Evolutionary conservation across 1,140 invertebrate species (phyloP).

Genomic region (Aleiodes sp.): DNA sequence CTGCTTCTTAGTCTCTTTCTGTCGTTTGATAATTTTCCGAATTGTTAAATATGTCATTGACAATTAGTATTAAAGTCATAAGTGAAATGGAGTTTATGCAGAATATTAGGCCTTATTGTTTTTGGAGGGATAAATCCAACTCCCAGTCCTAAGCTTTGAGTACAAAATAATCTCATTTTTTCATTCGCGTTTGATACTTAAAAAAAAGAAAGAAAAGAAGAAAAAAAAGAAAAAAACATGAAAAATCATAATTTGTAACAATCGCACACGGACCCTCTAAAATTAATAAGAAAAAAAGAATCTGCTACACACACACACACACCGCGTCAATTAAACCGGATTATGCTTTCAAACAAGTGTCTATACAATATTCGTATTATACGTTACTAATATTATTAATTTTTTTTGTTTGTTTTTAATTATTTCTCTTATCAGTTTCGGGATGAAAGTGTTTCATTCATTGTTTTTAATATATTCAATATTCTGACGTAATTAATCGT

Average conservation of each 20-base stretch:
- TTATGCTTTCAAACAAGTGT: constrained; percentile 16
- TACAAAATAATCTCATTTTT: constrained; percentile 19
- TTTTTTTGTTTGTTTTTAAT: constrained; percentile 24
- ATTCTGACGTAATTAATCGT: constrained; percentile 28
- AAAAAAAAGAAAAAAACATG: not conserved
- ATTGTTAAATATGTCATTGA: no score
- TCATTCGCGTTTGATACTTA: not conserved
- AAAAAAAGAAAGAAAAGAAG: not conserved
- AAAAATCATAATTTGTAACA: not conserved
- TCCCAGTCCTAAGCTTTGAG: not conserved
- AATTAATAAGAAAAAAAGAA: constrained; percentile 3
- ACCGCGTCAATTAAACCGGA: constrained; percentile 12
- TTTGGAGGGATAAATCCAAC: not conserved
- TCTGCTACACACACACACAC: constrained; percentile 9
- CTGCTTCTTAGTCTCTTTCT: no score
- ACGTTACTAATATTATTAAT: constrained; percentile 17
- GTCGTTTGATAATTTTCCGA: no score
- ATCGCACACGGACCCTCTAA: constrained; percentile 2
- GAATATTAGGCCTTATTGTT: no score
- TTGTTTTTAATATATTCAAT: constrained; percentile 22
- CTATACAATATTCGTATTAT: constrained; percentile 19
- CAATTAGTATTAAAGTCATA: no score
- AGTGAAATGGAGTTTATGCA: no score
- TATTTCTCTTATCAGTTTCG: not conserved
- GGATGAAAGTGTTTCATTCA: not conserved